phyloP scores from a whole-genome alignment of 2,797 vertebrate genomes.

The Sphaeramia orbicularis region DNA sequence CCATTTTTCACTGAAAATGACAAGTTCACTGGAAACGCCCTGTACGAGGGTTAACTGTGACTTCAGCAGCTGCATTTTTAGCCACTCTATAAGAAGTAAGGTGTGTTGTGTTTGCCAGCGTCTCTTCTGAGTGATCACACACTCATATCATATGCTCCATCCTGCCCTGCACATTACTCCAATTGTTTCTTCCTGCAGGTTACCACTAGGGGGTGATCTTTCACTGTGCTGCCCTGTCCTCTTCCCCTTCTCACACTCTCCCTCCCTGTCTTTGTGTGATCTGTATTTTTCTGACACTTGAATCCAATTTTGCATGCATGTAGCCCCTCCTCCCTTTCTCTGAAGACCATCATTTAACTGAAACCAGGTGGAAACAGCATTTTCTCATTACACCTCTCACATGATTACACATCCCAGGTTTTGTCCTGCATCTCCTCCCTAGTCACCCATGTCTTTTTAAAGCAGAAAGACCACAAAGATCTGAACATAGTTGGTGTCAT shows the following conservation, averaged over 20 bases:
- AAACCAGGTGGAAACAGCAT: not conserved
- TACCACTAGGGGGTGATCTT: constrained; percentile 76
- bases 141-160: not conserved
- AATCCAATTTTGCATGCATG: not conserved
- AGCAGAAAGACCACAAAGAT: not conserved
- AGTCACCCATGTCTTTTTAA: constrained; percentile 1
- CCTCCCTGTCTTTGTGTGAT: constrained; percentile 59
- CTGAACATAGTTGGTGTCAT: not conserved
- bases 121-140: constrained; percentile 23
- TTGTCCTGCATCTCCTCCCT: not conserved
- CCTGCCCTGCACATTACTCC: not conserved
- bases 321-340: not conserved
- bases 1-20: not conserved
- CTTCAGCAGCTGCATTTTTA: constrained; percentile 73
- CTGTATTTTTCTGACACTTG: constrained; percentile 19
- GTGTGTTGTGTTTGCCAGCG: constrained; percentile 43
- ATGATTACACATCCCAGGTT: not conserved
- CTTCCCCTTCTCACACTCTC: constrained; percentile 2
- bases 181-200: constrained; percentile 3
- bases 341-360: not conserved
- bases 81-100: constrained; percentile 73
- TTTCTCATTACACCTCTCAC: not conserved
- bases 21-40: constrained; percentile 17
- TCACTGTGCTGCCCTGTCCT: constrained; percentile 35
- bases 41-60: constrained; percentile 1